Evolutionary conservation across 2,113 vertebrate species (phyloP).

Genomic region (Todiramphus saurophagus): DNA sequence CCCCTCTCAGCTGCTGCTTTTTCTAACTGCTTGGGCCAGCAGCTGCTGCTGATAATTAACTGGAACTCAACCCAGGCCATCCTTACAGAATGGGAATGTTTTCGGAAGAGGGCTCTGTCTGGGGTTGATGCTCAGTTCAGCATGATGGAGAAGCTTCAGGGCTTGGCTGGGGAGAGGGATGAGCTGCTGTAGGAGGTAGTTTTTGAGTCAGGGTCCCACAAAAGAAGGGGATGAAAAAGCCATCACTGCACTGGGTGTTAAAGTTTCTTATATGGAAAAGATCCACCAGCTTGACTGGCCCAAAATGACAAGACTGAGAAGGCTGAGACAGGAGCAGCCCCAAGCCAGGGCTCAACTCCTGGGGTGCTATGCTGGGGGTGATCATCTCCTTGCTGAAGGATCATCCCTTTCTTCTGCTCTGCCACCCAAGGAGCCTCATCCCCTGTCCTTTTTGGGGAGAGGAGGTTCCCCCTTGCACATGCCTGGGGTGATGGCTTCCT

Average conservation of each 20-base stretch:
- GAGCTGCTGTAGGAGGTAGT: not conserved
- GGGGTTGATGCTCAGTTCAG: not conserved
- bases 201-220: not conserved
- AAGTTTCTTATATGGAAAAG: not conserved
- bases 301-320: not conserved
- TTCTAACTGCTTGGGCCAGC: no score
- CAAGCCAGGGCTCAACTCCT: not conserved
- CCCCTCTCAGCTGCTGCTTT: no score
- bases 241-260: not conserved
- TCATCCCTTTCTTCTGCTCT: not conserved
- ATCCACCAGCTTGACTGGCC: not conserved
- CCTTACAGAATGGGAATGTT: not conserved
- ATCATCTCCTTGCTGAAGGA: not conserved
- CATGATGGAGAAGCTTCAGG: fast-evolving
- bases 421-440: not conserved
- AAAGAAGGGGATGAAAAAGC: not conserved
- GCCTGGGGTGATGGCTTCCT: not conserved
- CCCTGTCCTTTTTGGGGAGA: not conserved
- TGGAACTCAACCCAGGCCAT: no score
- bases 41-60: no score
- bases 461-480: not conserved
- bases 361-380: no score
- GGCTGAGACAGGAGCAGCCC: not conserved
- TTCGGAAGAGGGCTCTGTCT: not conserved
- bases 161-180: not conserved